Conservation (phyloP, 2,888 invertebrate species). For the Galeruca laticollis region DNA sequence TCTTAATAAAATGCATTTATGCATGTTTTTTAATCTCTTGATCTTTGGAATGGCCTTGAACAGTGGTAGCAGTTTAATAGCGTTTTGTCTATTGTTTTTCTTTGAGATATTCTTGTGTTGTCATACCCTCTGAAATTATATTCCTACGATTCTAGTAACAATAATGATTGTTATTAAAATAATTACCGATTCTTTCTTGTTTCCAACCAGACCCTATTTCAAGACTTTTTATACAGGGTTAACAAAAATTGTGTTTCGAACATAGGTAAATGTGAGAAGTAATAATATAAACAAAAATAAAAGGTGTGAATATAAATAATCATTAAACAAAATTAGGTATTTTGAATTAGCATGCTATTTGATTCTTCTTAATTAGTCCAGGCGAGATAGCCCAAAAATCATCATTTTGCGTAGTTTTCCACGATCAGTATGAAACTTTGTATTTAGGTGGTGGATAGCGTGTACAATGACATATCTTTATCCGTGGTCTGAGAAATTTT, state of each 20-base stretch:
- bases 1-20: conserved; percentile 59
- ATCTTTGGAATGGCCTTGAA: conserved; percentile 58
- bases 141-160: conserved; percentile 23
- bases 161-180: conserved; percentile 5
- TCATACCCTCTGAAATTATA: conserved; percentile 31
- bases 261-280: too few species aligned
- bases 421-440: too few species aligned
- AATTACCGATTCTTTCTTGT: not conserved
- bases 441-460: too few species aligned
- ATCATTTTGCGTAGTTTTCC: too few species aligned
- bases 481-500: too few species aligned
- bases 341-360: too few species aligned
- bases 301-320: too few species aligned
- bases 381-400: too few species aligned
- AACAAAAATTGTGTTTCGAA: not conserved
- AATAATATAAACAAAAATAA: too few species aligned
- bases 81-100: conserved; percentile 54
- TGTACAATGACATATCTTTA: too few species aligned
- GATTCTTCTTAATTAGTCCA: too few species aligned
- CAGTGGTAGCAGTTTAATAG: conserved; percentile 54
- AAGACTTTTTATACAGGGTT: not conserved
- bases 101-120: conserved; percentile 33
- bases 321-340: too few species aligned
- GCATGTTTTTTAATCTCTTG: conserved; percentile 57
- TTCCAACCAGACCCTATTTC: not conserved